Base-by-base conservation (phyloP, 1,140 invertebrate species). In the Fopius arisanus region DNA sequence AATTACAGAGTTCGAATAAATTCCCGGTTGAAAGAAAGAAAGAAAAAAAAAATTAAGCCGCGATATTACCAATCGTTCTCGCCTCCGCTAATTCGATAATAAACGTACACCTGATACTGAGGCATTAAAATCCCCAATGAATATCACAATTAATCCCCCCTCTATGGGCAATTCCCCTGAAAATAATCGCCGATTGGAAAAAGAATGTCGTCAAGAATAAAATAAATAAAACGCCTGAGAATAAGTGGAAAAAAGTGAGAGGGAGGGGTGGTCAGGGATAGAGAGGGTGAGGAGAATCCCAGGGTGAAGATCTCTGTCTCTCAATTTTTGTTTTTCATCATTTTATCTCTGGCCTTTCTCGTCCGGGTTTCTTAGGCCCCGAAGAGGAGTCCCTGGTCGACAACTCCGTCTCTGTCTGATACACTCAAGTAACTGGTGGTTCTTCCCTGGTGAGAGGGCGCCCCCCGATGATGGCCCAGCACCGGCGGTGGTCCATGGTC, bases 401-500 rank as follows among this genome's bases (percentile, higher is more conserved):
- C 26, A 59, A 26, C 10, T 59, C 19, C 54, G 23, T 59, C 54
- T 14, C 54, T 59, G 54, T 59, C 54, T 59, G 54, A 59, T 23
- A 59, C 54, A 51, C 14, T 19, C 3, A 19, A 59, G 54, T 23
- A 19, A 59, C 23, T 59, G 7, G 21, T 23, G 9, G 19, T 23
- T 21, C 4, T 14, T 51, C 54, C 23, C 19, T 26, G 23, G 54
- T 59, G 54, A 59, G 54, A 26, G 54, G 43, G 43, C 5, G n/a
- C n/a, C n/a, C n/a, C 23, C 54, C 23, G 16, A 19, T 12, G 54
- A 14, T 59, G 19, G 16, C 41, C 16, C 31, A 48, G 40, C 76
- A 73, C 70, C 82, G 83, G 84, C 75, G 83, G 84, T 85, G 86
- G 86, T 88, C 85, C 85, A 85, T 84, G 12, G 75, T 73, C 87